Evolutionary conservation across 2,797 vertebrate genomes (phyloP).

Genomic region (Pogonophryne albipinna): DNA sequence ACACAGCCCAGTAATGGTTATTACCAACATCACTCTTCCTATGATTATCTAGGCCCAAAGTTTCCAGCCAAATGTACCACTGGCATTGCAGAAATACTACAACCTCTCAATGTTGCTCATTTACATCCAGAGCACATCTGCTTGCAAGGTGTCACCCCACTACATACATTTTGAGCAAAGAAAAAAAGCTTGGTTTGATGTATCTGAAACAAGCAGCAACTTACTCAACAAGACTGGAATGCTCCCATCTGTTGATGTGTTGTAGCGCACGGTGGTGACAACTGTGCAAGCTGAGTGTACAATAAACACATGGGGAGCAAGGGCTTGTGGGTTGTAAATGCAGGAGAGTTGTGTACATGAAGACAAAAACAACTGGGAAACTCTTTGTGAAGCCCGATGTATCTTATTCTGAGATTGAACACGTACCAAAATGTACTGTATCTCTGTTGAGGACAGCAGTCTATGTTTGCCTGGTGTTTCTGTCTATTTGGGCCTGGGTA

Average conservation of each 20-base stretch:
- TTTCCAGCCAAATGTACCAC: conserved; percentile 43
- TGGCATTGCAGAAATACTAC: conserved; percentile 12
- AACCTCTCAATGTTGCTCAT: conserved; percentile 40
- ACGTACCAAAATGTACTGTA: neutral
- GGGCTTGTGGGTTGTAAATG: conserved; percentile 44
- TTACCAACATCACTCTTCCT: conserved; percentile 77
- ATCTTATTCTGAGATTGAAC: conserved; percentile 15
- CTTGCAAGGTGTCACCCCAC: conserved; percentile 52
- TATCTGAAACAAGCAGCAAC: conserved; percentile 45
- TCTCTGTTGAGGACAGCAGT: neutral
- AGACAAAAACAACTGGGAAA: conserved; percentile 22
- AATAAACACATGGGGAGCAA: conserved; percentile 45
- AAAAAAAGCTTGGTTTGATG: conserved; percentile 18
- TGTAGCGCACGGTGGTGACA: conserved; percentile 42
- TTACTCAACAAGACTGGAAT: conserved; percentile 39
- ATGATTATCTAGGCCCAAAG: conserved; percentile 71
- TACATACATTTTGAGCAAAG: conserved; percentile 50
- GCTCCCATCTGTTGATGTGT: conserved; percentile 62
- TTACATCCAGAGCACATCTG: conserved; percentile 65
- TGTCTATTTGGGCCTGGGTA: conserved; percentile 22
- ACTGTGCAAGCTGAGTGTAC: conserved; percentile 54
- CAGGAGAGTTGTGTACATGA: conserved; percentile 24
- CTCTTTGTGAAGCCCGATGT: conserved; percentile 7
- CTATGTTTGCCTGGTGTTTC: conserved; percentile 6
- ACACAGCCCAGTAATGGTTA: conserved; percentile 74